phyloP scores from a whole-genome alignment of 2,113 vertebrate genomes.

The Rattus norvegicus region DNA sequence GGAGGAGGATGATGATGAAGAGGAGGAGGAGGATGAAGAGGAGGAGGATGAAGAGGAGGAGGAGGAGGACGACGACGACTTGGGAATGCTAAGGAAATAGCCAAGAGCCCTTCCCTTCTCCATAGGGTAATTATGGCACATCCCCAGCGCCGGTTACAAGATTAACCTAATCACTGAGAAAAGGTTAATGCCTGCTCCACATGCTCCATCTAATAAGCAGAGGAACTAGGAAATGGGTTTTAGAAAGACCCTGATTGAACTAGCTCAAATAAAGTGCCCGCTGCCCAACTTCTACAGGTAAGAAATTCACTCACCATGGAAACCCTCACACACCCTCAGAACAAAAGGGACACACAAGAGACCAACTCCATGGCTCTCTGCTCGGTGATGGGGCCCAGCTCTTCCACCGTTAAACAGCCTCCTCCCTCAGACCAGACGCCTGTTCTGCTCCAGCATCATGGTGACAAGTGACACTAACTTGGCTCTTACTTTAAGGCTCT shows the following conservation, averaged over 20 bases:
- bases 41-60: not conserved
- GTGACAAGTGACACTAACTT: not conserved
- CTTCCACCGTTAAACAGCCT: not conserved
- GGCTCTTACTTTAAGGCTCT: slow-evolving; percentile 25
- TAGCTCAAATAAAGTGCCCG: not conserved
- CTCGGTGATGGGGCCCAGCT: not conserved
- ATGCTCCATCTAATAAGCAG: slow-evolving; percentile 33
- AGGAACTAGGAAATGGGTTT: slow-evolving; percentile 43
- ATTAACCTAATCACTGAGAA: slow-evolving; percentile 53
- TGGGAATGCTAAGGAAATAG: not conserved
- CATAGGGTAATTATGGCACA: not conserved
- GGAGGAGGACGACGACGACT: not conserved
- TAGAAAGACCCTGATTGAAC: slow-evolving; percentile 29
- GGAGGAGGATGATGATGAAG: not conserved
- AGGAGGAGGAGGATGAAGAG: not conserved
- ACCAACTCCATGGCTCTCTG: not conserved
- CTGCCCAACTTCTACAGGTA: not conserved
- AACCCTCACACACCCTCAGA: not conserved
- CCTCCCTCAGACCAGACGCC: not conserved
- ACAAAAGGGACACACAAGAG: not conserved
- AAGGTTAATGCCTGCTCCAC: slow-evolving; percentile 52
- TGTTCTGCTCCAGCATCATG: not conserved
- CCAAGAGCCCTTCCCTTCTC: slow-evolving; percentile 17
- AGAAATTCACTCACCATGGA: slow-evolving; percentile 14
- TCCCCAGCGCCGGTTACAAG: not conserved